phyloP scores from a whole-genome alignment of 1,140 invertebrate species.

The Philotrypesis tridentata region DNA sequence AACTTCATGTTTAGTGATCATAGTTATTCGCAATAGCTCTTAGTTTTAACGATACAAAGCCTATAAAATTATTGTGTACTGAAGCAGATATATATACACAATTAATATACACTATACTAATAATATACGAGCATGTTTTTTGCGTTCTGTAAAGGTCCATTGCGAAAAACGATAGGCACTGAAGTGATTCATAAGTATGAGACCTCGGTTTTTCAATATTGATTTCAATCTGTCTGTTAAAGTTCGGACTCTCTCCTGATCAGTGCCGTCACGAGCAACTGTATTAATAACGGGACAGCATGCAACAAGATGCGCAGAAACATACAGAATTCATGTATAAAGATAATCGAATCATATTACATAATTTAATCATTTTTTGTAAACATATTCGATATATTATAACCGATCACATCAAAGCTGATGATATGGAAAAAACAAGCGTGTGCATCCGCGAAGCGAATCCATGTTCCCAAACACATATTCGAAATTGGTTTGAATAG shows the following conservation, averaged over 20 bases:
- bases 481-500: not conserved
- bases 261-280: not conserved
- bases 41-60: too few relatives aligned
- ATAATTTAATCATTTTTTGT: not conserved
- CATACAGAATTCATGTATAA: conserved; percentile 12
- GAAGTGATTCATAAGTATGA: not conserved
- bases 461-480: not conserved
- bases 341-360: conserved; percentile 29
- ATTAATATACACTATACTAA: too few relatives aligned
- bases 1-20: not conserved
- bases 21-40: too few relatives aligned
- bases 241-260: not conserved
- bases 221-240: not conserved
- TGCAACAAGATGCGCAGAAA: conserved; percentile 42
- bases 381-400: not conserved
- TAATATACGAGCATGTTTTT: too few relatives aligned
- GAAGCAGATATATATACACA: too few relatives aligned
- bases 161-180: too few relatives aligned
- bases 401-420: not conserved
- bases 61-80: too few relatives aligned
- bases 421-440: not conserved
- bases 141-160: too few relatives aligned
- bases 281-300: conserved; percentile 26
- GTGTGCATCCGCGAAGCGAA: not conserved
- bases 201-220: not conserved